phyloP scores from a whole-genome alignment of 2,888 invertebrate genomes.

The Acleris holmiana region DNA sequence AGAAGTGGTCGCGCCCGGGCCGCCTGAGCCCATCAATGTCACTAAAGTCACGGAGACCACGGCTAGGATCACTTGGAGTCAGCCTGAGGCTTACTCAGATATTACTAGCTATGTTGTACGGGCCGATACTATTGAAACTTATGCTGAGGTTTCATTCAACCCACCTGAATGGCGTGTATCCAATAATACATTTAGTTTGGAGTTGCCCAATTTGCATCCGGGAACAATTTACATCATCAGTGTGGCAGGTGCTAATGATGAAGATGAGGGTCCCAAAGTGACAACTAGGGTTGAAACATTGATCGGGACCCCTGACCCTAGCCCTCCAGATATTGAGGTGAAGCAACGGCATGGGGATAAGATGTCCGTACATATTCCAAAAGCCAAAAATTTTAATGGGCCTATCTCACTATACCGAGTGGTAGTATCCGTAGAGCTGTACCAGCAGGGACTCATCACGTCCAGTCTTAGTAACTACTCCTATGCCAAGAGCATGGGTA shows the following conservation, averaged over 20 bases:
- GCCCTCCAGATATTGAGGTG: conserved; percentile 88
- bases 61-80: conserved; percentile 84
- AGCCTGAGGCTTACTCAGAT: conserved; percentile 80
- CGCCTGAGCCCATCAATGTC: conserved; percentile 86
- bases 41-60: conserved; percentile 86
- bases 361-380: conserved; percentile 87
- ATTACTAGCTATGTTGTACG: conserved; percentile 84
- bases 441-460: conserved; percentile 85
- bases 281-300: conserved; percentile 86
- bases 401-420: conserved; percentile 90
- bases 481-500: conserved; percentile 86
- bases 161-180: conserved; percentile 85
- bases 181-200: conserved; percentile 83
- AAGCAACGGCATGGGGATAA: conserved; percentile 84
- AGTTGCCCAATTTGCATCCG: conserved; percentile 87
- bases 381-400: conserved; percentile 90
- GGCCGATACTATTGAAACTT: conserved; percentile 83
- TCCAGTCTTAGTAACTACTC: conserved; percentile 86
- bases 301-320: conserved; percentile 89
- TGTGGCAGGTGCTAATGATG: conserved; percentile 86
- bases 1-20: conserved; percentile 86
- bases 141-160: conserved; percentile 76
- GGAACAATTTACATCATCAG: conserved; percentile 91
- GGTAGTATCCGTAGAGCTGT: conserved; percentile 88
- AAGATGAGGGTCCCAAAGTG: conserved; percentile 84